Evolutionary conservation across 2,888 invertebrate species (phyloP).

Genomic region (Agrochola circellaris): DNA sequence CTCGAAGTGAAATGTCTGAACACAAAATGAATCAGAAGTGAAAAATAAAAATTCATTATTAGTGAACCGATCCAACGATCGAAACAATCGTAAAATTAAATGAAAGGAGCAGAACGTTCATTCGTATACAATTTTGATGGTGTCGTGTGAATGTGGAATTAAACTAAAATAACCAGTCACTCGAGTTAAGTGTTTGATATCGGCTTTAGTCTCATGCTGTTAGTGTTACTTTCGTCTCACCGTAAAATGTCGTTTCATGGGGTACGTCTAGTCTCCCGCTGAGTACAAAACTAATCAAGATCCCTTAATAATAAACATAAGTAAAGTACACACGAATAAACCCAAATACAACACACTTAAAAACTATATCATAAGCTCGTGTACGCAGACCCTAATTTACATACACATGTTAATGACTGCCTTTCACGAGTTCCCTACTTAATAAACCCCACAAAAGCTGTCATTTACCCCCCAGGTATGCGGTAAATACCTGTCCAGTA

Average conservation of each 20-base stretch:
- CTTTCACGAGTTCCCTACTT: slow-evolving; percentile 49
- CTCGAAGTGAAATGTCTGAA: background rate
- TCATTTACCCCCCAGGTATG: slow-evolving; percentile 41
- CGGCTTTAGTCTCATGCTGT: background rate
- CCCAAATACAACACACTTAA: slow-evolving; percentile 8
- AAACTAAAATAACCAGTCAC: background rate
- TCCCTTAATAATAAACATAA: background rate
- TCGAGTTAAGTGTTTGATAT: background rate
- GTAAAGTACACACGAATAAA: slow-evolving; percentile 6
- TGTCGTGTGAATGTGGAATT: background rate
- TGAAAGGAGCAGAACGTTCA: too few species aligned
- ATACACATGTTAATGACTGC: slow-evolving; percentile 46
- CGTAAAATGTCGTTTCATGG: background rate
- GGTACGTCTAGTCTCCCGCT: background rate
- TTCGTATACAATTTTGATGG: background rate
- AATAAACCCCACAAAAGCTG: slow-evolving; percentile 49
- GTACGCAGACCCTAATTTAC: slow-evolving; percentile 29
- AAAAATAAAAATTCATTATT: background rate
- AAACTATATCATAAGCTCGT: slow-evolving; percentile 28
- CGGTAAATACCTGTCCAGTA: slow-evolving; percentile 52
- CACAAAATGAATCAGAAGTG: background rate
- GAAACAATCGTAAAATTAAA: too few species aligned
- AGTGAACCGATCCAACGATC: background rate
- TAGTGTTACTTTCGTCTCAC: background rate
- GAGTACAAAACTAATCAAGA: background rate